A percentile compares a stretch with the other conserved stretches of the same genome.
Evolutionary conservation across 2,888 invertebrate species (phyloP).

Genomic region (Caenorhabditis imperialis): DNA sequence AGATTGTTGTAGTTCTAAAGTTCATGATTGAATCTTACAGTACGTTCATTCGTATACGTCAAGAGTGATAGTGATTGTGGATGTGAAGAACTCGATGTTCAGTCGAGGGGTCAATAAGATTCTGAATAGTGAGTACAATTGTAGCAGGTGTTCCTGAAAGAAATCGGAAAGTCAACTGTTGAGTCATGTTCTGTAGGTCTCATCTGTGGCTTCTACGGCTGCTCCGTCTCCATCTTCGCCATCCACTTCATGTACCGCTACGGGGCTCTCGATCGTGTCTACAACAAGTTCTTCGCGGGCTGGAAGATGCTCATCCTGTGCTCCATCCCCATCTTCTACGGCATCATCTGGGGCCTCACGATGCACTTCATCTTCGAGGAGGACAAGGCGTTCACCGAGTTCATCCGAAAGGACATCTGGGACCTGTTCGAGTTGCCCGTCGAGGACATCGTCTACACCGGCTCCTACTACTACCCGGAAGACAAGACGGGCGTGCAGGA

Average conservation of each 20-base stretch:
- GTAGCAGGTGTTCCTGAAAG: background rate
- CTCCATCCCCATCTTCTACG: constrained; percentile 23
- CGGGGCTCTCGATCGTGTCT: constrained; percentile 18
- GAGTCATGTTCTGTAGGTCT: constrained; percentile 18
- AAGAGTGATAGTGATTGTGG: constrained; percentile 33
- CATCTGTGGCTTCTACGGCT: constrained; percentile 37
- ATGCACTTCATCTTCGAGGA: constrained; percentile 39
- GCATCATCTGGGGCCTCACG: constrained; percentile 25
- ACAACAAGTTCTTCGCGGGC: constrained; percentile 23
- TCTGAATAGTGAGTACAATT: constrained; percentile 14
- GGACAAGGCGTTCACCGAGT: constrained; percentile 29
- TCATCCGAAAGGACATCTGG: constrained; percentile 37
- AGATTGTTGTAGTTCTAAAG: background rate
- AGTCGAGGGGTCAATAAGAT: constrained; percentile 24
- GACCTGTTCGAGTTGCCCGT: constrained; percentile 33
- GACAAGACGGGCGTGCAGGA: constrained; percentile 15
- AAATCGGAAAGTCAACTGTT: no score
- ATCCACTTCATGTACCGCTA: constrained; percentile 42
- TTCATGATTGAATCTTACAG: constrained; percentile 8
- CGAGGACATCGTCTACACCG: constrained; percentile 33
- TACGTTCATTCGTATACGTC: constrained; percentile 34
- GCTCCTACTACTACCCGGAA: constrained; percentile 32
- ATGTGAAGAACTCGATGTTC: constrained; percentile 29
- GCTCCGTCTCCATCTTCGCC: constrained; percentile 31
- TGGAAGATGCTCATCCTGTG: constrained; percentile 24